These are phyloP conservation scores for Nymphalis urticae DNA, from an alignment of 2,888 invertebrate species.

Conservation along the genomic window DNA sequence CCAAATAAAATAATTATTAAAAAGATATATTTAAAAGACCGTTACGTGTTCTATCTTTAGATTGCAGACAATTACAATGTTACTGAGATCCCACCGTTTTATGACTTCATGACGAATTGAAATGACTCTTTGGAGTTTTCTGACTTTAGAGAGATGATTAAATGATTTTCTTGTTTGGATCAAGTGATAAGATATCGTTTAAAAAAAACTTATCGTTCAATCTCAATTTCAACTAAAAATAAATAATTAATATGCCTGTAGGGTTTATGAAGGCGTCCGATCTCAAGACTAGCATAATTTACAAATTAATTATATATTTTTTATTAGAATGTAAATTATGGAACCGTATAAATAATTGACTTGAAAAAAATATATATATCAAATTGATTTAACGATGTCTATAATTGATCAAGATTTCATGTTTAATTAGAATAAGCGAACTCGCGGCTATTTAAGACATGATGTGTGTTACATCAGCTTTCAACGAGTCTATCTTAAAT, in stretches of 20 bases:
- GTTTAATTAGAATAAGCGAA: conserved; percentile 2
- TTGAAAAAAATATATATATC: not conserved
- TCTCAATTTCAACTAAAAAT: not conserved
- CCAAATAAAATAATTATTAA: no score
- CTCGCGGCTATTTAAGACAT: not conserved
- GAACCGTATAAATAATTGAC: no score
- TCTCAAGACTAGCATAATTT: not conserved
- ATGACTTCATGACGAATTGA: conserved; percentile 64
- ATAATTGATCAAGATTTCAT: not conserved
- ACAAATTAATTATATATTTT: not conserved
- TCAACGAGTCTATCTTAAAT: not conserved
- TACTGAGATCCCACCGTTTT: conserved; percentile 50
- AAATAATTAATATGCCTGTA: not conserved
- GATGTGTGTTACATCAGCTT: not conserved
- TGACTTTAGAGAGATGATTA: conserved; percentile 48
- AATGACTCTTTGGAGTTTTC: conserved; percentile 48
- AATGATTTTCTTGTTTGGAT: conserved; percentile 45
- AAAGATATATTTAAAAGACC: not conserved
- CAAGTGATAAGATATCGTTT: conserved; percentile 38
- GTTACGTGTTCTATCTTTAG: conserved; percentile 9
- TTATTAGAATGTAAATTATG: no score
- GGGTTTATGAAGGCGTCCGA: not conserved
- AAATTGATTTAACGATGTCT: no score
- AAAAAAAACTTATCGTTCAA: not conserved
- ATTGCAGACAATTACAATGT: conserved; percentile 36